Base-by-base conservation (phyloP, 2,113 vertebrate genomes). In the Ictidomys tridecemlineatus region DNA sequence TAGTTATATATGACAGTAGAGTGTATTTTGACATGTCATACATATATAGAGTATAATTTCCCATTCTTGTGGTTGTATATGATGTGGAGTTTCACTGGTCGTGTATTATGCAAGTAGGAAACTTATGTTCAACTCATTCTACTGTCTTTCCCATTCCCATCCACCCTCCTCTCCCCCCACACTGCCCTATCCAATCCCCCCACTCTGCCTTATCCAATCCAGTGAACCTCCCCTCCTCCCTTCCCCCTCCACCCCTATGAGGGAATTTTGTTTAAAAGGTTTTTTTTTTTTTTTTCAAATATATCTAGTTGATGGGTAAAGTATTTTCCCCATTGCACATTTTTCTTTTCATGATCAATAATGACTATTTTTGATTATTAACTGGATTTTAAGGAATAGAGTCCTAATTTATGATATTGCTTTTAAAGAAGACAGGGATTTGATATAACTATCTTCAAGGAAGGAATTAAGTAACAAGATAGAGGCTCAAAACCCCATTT, bases 351-450 rank as follows among this genome's bases (percentile, higher is more conserved):
- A 6, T 78, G 16, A 53, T 82, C 53, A 70, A 39, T 58, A 74
- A 72, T 85, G 2, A 58, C 13, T 26, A 42, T 61, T 91, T 61
- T 88, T 53, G 63, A 78, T 67, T 73, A 67, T 85, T 73, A 82
- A 82, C n/a, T 65, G 14, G 11, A 28, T 42, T 72, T 77, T 34
- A 39, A 92, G 53, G n/a, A 95, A 77, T 12, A 80, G 16, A 77
- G 2, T 77, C 22, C 61, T 67, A 91, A 73, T 53, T 93, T 85
- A 79, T 45, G 69, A 56, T 61, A 69, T 26, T 91, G 17, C 4
- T 78, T 80, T 89, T 89, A 95, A 26, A 83, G 32, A 28, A 89
- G 80, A 37, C 82, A 85, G 83, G 2, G 6, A 85, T 70, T 94
- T 89, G 67, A 85, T 56, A 22, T 1, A 85, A 32, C 5, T 14